Evolutionary conservation across 2,797 vertebrate species (phyloP), one percentile per base, ranked within the genome.

Genomic region (Mycteria americana): DNA sequence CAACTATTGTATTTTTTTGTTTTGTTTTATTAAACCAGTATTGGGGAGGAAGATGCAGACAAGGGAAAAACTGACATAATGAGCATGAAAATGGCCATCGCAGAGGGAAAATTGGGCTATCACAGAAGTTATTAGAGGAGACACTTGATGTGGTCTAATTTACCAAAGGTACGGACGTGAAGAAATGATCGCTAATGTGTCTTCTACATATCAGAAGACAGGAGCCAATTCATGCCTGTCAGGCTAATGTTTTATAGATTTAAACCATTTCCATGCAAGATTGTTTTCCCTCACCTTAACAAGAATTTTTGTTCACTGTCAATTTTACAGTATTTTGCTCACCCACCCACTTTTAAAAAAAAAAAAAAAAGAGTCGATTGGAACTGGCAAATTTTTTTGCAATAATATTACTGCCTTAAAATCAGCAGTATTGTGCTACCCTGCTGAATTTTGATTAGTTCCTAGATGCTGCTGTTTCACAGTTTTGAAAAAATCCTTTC

Each of bases 201-300:
- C 89, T 94, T 94, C 75, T 89, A 23, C 70, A 11, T 86, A 76
- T 79, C 82, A 90, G 85, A 93, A 94, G 92, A 81, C 94, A 94
- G 65, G 37, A 97, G 70, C 79, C 88, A 93, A 94, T 97, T 97
- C 91, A 67, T 92, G 88, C 57, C 95, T 97, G 95, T 97, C 97
- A 96, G 69, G 31, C 50, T 94, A 75, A 75, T 33, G 39, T 92
- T 95, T 95, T 85, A 81, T 31, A 51, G 69, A 65, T 95, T 93
- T 83, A 85, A 97, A 82, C 94, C 3, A 74, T 88, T 96, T 72
- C 41, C 94, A 19, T 88, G 68, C 68, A 46, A 75, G 87, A 45
- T 77, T 62, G 41, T 93, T 95, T 88, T 62, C 21, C n/a, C 18
- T 8, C 10, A 54, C 18, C 7, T 75, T 78, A 62, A 9, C 2